phyloP scores from a whole-genome alignment of 2,797 vertebrate genomes.

The Oophaga sylvatica region DNA sequence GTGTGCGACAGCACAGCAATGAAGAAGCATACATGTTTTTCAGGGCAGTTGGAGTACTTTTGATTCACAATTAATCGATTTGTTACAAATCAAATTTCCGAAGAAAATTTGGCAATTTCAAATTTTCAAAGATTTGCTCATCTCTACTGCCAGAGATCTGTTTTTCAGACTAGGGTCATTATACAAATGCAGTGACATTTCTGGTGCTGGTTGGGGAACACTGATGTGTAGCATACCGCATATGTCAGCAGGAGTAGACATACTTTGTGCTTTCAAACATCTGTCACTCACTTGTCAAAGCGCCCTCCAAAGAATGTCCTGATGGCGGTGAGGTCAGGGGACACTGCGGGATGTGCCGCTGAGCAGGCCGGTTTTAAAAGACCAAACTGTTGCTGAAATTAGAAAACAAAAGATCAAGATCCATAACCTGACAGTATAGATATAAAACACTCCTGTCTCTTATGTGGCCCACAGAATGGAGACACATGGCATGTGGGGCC shows the following conservation, averaged over 20 bases:
- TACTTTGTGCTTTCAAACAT: background rate
- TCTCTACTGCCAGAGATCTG: background rate
- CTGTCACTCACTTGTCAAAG: background rate
- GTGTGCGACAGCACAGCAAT: too few relatives aligned
- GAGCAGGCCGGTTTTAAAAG: background rate
- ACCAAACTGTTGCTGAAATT: background rate
- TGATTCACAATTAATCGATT: too few relatives aligned
- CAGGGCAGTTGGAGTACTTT: too few relatives aligned
- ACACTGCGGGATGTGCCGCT: background rate
- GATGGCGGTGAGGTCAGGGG: background rate
- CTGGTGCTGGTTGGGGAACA: background rate
- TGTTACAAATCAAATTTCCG: too few relatives aligned
- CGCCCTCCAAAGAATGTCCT: background rate
- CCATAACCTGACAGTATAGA: background rate
- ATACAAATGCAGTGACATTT: background rate
- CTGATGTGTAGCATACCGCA: background rate
- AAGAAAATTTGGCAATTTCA: too few relatives aligned
- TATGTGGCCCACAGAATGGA: background rate
- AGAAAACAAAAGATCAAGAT: background rate
- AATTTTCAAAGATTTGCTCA: too few relatives aligned
- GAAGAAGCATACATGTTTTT: too few relatives aligned
- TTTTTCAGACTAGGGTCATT: background rate
- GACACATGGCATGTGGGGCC: too few relatives aligned
- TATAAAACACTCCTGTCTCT: background rate
- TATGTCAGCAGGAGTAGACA: background rate